Evolutionary conservation across 2,797 vertebrate genomes (phyloP).

Genomic region (Coluber constrictor): DNA sequence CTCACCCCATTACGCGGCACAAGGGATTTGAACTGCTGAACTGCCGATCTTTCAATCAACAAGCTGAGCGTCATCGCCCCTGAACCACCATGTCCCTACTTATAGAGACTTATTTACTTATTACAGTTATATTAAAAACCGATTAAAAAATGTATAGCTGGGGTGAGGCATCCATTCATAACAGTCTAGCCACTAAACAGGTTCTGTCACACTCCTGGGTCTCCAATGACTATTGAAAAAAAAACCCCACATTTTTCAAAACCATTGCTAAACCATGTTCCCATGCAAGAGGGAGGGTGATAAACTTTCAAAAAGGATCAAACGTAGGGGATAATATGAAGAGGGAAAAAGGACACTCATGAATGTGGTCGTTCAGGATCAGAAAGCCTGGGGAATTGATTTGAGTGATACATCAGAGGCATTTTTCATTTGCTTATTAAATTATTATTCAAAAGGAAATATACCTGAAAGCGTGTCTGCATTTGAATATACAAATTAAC

Average conservation of each 20-base stretch:
- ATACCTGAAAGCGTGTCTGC: conserved; percentile 43
- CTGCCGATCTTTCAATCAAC: no score
- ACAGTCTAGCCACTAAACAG: neutral
- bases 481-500: conserved; percentile 38
- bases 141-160: neutral
- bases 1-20: no score
- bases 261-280: neutral
- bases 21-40: no score
- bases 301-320: neutral
- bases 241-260: neutral
- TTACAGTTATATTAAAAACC: neutral
- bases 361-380: neutral
- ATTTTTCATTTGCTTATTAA: neutral
- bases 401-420: neutral
- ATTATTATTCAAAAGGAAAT: conserved; percentile 39
- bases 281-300: neutral
- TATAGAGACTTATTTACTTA: no score
- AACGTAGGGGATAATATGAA: neutral
- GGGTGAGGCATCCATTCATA: neutral
- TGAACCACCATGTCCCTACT: no score
- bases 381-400: neutral
- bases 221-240: neutral
- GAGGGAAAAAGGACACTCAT: neutral
- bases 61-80: no score
- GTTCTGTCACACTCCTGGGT: neutral